Evolutionary conservation across 2,888 invertebrate species (phyloP), one percentile per base, ranked within the genome.

Genomic region (Epicampocera succincta): DNA sequence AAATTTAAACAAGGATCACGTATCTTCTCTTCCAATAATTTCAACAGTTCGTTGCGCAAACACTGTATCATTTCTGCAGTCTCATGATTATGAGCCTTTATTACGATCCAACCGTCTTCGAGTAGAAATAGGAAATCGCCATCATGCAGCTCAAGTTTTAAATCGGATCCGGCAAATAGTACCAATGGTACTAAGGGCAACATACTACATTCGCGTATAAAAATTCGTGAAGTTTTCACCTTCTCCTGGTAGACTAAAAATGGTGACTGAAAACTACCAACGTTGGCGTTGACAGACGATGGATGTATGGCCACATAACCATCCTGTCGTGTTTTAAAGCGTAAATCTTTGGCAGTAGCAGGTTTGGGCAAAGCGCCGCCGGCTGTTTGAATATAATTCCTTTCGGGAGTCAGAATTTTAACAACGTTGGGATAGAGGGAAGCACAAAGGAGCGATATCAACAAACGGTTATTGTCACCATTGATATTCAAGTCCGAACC

Each of bases 361-460:
- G 94, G 93, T 11, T 94, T 93, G 0, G 96, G 95, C 65, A 96
- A 93, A 0, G 96, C 95, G 0, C 96, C 96, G 1, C 93, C 93
- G 0, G 93, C 93, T 87, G 95, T 95, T 88, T 94, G 93, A 87
- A 94, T 93, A 89, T 94, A 96, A 0, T 94, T 94, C 87, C 95
- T 95, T 85, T 95, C 95, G 0, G 96, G 96, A 0, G 95, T 95
- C 61, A 96, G 91, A 0, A 91, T 95, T 92, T 96, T 95, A 0
- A 97, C 96, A 40, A 99, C 93, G 88, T 98, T 97, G 0, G 99
- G 99, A 91, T 98, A 99, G 19, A 97, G 92, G 0, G 98, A 98
- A 1, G 97, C 98, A 88, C 97, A 96, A 52, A 99, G 92, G 29
- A 98, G 94, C 0, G 98, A 97, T 65, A 95, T 93, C 19, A 96